Conservation (phyloP, 2,888 invertebrate species). For the Ophonus ardosiacus region DNA sequence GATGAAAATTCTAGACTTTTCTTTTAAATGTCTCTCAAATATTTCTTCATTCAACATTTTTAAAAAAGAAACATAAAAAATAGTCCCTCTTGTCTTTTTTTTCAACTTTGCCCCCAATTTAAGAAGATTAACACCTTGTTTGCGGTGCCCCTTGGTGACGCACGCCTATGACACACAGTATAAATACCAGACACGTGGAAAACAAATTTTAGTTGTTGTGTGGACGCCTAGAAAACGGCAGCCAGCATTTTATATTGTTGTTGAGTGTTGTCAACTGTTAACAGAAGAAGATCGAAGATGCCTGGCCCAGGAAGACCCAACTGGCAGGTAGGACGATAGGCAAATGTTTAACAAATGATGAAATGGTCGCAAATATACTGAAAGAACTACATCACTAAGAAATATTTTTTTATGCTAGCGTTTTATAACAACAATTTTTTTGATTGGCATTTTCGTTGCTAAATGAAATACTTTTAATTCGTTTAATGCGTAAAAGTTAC, state of each 20-base stretch:
- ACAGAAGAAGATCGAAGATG: conserved; percentile 12
- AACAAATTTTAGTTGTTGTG: conserved; percentile 1
- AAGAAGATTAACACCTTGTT: neutral
- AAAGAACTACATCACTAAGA: no score
- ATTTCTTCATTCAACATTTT: neutral
- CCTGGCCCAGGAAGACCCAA: conserved; percentile 50
- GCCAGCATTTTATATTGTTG: conserved; percentile 3
- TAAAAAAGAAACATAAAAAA: neutral
- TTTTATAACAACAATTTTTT: no score
- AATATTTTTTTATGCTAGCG: no score
- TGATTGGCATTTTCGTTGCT: no score
- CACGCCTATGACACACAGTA: conserved; percentile 1
- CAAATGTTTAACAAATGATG: neutral
- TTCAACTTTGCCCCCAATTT: neutral
- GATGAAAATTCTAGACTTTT: conserved; percentile 27
- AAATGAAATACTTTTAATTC: no score
- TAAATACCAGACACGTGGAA: conserved; percentile 26
- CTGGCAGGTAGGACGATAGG: conserved; percentile 37
- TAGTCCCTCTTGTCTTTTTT: neutral
- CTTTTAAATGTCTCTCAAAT: neutral
- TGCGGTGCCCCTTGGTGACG: neutral
- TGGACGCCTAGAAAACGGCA: conserved; percentile 22
- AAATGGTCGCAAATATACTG: no score
- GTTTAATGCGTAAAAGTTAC: no score
- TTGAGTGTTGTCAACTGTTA: conserved; percentile 35